Conservation (phyloP, 1,140 invertebrate genomes). For the Brachionus asplanchnoidis region DNA sequence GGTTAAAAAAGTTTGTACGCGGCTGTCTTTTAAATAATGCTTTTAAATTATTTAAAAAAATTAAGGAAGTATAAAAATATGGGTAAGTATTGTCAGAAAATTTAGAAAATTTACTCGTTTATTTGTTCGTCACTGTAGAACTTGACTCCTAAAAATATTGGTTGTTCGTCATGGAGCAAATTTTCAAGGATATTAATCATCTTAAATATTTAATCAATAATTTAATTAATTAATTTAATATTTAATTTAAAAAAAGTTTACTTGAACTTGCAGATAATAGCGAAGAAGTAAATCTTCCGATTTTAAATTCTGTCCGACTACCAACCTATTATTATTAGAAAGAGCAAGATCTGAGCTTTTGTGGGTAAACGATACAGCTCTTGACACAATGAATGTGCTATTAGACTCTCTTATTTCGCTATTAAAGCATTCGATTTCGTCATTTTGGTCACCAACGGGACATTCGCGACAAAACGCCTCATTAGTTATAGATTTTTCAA, state of each 20-base stretch:
- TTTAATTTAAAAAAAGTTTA: background rate
- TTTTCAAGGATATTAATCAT: background rate
- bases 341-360: background rate
- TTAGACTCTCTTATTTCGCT: background rate
- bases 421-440: background rate
- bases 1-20: no score
- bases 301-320: background rate
- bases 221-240: no score
- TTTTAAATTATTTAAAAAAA: no score
- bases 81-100: no score
- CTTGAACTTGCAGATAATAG: background rate
- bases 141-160: background rate
- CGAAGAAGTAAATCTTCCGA: background rate
- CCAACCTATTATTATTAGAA: background rate
- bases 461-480: background rate
- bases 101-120: background rate
- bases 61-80: no score
- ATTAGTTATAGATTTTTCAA: background rate
- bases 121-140: background rate
- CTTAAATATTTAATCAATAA: background rate
- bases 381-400: background rate
- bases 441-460: background rate
- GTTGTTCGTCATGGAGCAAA: background rate
- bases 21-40: no score
- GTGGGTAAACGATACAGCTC: background rate